Evolutionary conservation across 1,140 invertebrate species (phyloP).

Genomic region (Camponotus floridanus): DNA sequence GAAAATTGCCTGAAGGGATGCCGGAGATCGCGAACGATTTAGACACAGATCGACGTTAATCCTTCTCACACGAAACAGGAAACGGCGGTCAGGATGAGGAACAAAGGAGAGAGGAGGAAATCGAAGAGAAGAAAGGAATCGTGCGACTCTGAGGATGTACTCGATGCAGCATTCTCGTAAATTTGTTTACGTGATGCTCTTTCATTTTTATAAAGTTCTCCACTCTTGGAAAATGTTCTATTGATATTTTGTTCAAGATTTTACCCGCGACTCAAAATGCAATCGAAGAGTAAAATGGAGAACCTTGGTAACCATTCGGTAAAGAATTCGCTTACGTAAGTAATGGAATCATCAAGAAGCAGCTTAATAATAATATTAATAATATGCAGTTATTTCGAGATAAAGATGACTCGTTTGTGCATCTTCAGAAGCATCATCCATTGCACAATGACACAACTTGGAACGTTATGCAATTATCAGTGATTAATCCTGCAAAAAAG

Average conservation of each 20-base stretch:
- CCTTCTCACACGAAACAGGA: constrained; percentile 38
- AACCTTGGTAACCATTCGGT: neutral
- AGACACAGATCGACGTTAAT: constrained; percentile 13
- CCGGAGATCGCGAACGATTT: constrained; percentile 41
- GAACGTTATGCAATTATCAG: constrained; percentile 12
- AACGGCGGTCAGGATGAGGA: constrained; percentile 17
- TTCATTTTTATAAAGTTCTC: neutral
- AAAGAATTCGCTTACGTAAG: constrained; percentile 28
- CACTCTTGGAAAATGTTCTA: neutral
- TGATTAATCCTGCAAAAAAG: constrained; percentile 12
- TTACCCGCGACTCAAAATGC: neutral
- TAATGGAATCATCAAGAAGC: no score
- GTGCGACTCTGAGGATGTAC: neutral
- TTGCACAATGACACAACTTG: neutral
- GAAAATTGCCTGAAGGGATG: constrained; percentile 16
- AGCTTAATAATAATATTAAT: neutral
- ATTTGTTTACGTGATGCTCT: neutral
- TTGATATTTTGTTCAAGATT: neutral
- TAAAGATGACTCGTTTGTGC: neutral
- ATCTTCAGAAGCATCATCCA: neutral
- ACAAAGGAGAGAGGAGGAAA: neutral
- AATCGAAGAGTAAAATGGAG: neutral
- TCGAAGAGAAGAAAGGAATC: neutral
- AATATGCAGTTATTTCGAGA: neutral
- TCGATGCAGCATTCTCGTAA: neutral